Evolutionary conservation across 2,797 vertebrate species (phyloP), one percentile per base, ranked within the genome.

Genomic region (Mus caroli): DNA sequence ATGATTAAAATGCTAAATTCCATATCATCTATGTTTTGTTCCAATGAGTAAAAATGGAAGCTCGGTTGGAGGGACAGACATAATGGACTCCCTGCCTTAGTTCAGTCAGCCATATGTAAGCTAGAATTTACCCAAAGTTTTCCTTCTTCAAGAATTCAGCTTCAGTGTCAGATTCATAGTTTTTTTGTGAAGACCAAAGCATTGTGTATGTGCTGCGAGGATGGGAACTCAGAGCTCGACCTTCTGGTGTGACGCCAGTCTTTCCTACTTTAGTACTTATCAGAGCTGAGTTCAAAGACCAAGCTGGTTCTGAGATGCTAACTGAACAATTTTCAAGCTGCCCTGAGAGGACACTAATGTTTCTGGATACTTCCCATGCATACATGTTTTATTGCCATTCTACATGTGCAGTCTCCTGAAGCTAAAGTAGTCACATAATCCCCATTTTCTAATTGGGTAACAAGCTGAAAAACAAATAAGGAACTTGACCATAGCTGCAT

Each of bases 151-250:
- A 43, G 34, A 15, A 60, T 73, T 58, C 88, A 50, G 40, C 37
- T 19, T 0, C 37, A 43, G 26, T 50, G 12, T 43, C n/a, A 82
- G 77, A 89, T 58, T 82, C 75, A 58, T 31, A 54, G 20, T 76
- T 76, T 95, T 46, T 88, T 93, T 88, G 6, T 58, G 78, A 88
- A 20, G 40, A 80, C 90, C 40, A 90, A n/a, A 76, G 60, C 60
- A 62, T 62, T 43, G 37, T 88, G 43, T 34, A 7, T 77, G 19
- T 54, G 37, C 12, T 1, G 0, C 0, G 7, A 56, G 20, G 14
- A 40, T 54, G 26, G 14, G 20, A 24, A 14, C 9, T 52, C 31
- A 84, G 31, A 85, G 31, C 71, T 34, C 3, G 6, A 91, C 88
- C 24, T 90, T 85, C 60, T 90, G 10, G 54, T 88, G 1, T 80